Base-by-base conservation (phyloP, 1,140 invertebrate genomes). In the Tenebrio molitor region DNA sequence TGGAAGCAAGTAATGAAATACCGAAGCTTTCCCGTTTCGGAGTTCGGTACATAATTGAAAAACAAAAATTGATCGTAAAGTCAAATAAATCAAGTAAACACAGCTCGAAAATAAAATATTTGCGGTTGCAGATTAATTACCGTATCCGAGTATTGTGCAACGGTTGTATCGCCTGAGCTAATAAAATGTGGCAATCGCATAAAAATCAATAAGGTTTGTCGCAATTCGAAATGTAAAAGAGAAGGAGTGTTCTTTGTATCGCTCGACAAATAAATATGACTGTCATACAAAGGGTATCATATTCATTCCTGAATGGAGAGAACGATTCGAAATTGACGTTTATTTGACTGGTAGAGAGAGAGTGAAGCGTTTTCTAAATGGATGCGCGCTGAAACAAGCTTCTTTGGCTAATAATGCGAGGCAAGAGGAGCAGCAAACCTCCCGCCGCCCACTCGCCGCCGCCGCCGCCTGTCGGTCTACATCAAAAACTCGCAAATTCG, bases 321-420 rank as follows among this genome's bases (percentile, higher is more conserved):
- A 68, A 68, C 50, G 71, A 67, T 67, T 6, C 50, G 34, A 72
- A 72, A 72, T 72, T 72, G 71, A 72, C 71, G 58, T 72, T 72
- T 72, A 72, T 72, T 72, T 66, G 64, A 72, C 62, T 72, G 41
- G 34, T 58, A 46, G 44, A 67, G 50, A 70, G 16, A 62, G 42
- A 62, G 39, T 69, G 16, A 58, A 70, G 42, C 19, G 53, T 67
- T 72, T 72, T 72, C 25, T 53, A 72, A 72, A 72, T 72, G 71
- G 71, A 67, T 72, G 64, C 34, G 17, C 34, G 33, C 36, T 62
- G 33, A 58, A 36, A 46, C 34, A 62, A 70, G 53, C 15, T 44
- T 70, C 67, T 36, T 63, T 69, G 66, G 42, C 42, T 69, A 69
- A 69, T 65, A 65, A 34, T 33, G 29, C 33, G 23, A 16, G 19